Evolutionary conservation across 2,888 invertebrate species (phyloP), one percentile per base, ranked within the genome.

Genomic region (Sarcophaga subvicina): DNA sequence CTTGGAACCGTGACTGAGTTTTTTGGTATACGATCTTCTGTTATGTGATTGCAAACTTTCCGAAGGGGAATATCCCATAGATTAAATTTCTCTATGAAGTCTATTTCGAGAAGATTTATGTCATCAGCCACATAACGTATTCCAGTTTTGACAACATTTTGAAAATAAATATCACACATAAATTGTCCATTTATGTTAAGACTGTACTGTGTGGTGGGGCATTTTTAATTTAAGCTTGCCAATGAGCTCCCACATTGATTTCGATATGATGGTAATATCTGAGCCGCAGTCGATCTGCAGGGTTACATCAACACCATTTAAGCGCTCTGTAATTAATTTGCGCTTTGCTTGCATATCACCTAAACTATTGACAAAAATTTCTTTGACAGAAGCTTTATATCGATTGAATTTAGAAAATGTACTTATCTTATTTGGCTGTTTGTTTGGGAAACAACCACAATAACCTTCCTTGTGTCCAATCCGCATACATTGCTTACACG

Each of bases 391-490:
- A 10, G 25, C 37, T 47, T 76, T 63, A 4, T 69, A n/a, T 20
- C 69, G 69, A n/a, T 37, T 49, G n/a, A 37, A 25, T 60, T 64
- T 70, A 20, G 63, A 67, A 25, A 20, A 69, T 12, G 69, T 14
- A 20, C 60, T 60, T 60, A 60, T 60, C 60, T 60, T 60, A 4
- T 20, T 60, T 60, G 60, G 60, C n/a, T 60, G 60, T n/a, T 60
- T 66, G 49, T 10, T 83, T 37, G 66, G 76, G 45, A 83, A 88
- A 27, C 80, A 88, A n/a, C 63, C 69, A 81, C 76, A 88, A 60
- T 84, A 86, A 17, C 85, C 85, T 20, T 88, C 83, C 96, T 94
- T 90, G 94, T 95, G 70, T 94, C 77, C 77, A 49, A 64, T 54
- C 25, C 71, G 54, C n/a, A 22, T 12, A 27, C 69, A 79, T n/a